Evolutionary conservation across 2,797 vertebrate genomes (phyloP).

Genomic region (Momotus momota): DNA sequence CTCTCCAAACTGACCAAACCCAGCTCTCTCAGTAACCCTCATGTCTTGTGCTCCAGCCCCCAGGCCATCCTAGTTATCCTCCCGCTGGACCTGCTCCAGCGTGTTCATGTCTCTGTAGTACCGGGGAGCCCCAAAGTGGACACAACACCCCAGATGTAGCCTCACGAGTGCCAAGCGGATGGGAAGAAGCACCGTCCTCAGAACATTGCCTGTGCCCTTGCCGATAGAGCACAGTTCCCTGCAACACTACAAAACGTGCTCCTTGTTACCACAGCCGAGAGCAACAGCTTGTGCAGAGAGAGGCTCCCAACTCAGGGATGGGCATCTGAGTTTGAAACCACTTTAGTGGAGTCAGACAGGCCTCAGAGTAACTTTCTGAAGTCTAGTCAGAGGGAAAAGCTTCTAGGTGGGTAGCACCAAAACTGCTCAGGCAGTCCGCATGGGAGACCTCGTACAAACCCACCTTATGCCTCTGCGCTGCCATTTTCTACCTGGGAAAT

Average conservation of each 20-base stretch:
- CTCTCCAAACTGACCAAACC: not conserved
- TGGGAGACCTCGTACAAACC: not conserved
- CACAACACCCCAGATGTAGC: too few species aligned
- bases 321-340: not conserved
- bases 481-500: not conserved
- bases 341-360: not conserved
- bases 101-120: not conserved
- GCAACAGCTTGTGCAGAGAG: not conserved
- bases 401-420: not conserved
- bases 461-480: not conserved
- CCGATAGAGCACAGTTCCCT: not conserved
- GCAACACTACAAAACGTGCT: not conserved
- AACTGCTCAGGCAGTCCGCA: fast-evolving
- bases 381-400: not conserved
- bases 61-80: not conserved
- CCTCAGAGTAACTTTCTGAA: not conserved
- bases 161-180: fast-evolving
- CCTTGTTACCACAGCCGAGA: not conserved
- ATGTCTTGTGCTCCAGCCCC: not conserved
- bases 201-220: not conserved
- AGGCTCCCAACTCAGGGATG: not conserved
- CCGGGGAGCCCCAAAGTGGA: not conserved
- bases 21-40: not conserved
- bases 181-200: not conserved
- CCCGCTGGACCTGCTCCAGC: not conserved